Base-by-base conservation (phyloP, 2,113 vertebrate genomes). In the Kryptolebias marmoratus region DNA sequence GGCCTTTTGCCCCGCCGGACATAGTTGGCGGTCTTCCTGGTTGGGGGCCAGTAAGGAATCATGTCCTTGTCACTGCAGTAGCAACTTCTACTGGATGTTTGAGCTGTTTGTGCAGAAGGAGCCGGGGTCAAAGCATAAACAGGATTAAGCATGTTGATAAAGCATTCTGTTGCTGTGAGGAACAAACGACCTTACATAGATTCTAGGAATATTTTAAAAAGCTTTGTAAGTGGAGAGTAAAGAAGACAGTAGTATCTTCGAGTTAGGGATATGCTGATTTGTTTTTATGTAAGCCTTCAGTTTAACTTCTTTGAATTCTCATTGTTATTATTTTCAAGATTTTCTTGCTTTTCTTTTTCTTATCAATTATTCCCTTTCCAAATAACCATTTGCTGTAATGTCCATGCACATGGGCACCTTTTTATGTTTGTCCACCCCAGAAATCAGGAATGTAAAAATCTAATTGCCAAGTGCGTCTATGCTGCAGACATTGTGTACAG, bases 51-150 rank as follows among this genome's bases (percentile, higher is more conserved):
- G 69, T 22, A 6, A 77, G 62, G 70, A 81, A 87, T 84, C 64
- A 64, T 81, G 80, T 87, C 80, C 79, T 84, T 80, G 71, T 81
- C 62, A 30, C 55, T 68, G 70, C 71, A 73, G 71, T 49, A 30
- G 72, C 57, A 71, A 52, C 71, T 48, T 72, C 22, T 8, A 15
- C 63, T 48, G 15, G 58, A 75, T 65, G 48, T 66, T 68, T 36
- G 28, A 75, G 53, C 64, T 73, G 73, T 67, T 68, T 81, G 72
- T 12, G 54, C 50, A 63, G 31, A 58, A 55, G 53, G 48, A 60
- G 54, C 15, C 44, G 47, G 61, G 54, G 15, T 68, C 57, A 42
- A 16, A 60, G 48, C 54, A 64, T 64, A 28, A 72, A 65, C 48
- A 70, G 45, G 3, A 42, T 10, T 73, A 50, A 75, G 42, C 58